Base-by-base conservation (phyloP, 2,797 vertebrate genomes). In the Hirundo rustica region DNA sequence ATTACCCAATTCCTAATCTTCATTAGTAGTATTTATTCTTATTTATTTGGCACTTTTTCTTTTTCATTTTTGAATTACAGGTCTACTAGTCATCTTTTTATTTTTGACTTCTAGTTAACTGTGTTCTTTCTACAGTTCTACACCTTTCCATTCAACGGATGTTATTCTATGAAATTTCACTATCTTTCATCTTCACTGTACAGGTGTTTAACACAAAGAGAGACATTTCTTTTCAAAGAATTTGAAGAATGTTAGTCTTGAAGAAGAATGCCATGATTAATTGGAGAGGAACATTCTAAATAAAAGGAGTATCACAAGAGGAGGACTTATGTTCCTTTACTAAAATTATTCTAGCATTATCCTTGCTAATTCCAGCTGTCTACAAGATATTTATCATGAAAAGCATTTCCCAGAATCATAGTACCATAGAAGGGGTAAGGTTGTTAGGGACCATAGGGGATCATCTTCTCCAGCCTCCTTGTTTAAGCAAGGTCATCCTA, bases 151-250 rank as follows among this genome's bases (percentile, higher is more conserved):
- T 75, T 72, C 45, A 76, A 45, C 57, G 42, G 21, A 74, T 2
- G 55, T 29, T 45, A 80, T 73, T 76, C 20, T 32, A 79, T n/a
- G 73, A 81, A 89, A 58, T 34, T 47, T 72, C 16, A 48, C 9
- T 71, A 40, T 80, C 91, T 96, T 93, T 93, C 55, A 79, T 88
- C 9, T 72, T 88, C 89, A 91, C 82, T 29, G 19, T 48, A 85
- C 26, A 85, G 19, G 54, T 79, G 22, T 84, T 91, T 92, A 78
- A 87, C 95, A 86, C 48, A 60, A 91, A 87, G 23, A 83, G 77
- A 74, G 47, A 70, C 70, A 27, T 85, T 48, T 5, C 65, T 29
- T 92, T 96, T 73, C 50, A 61, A 90, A 38, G 54, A 50, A 68
- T 51, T 65, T 88, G 75, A 84, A 90, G 57, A 93, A 95, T 55